phyloP scores from a whole-genome alignment of 1,140 invertebrate species.

The Drosophila novamexicana region DNA sequence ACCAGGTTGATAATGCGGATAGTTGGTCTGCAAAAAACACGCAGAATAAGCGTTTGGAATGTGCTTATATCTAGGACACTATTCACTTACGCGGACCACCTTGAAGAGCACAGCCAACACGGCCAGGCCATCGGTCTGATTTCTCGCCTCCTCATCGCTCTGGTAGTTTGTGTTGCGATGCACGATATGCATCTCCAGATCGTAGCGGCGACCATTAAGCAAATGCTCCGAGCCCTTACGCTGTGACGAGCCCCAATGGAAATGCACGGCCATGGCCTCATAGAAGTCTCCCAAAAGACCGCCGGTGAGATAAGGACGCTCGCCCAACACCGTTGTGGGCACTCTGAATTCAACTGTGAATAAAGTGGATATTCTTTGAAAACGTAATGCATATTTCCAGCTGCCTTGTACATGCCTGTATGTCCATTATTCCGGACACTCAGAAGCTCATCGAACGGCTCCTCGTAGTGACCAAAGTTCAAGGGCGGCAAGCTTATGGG shows the following conservation, averaged over 20 bases:
- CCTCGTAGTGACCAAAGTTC: slow-evolving; percentile 53
- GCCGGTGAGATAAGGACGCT: slow-evolving; percentile 54
- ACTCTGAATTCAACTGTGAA: slow-evolving; percentile 55
- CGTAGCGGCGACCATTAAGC: slow-evolving; percentile 86
- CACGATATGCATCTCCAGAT: slow-evolving; percentile 94
- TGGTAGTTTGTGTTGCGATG: slow-evolving; percentile 92
- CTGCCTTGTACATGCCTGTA: slow-evolving; percentile 34
- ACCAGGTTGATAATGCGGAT: slow-evolving; percentile 50
- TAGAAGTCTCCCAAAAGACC: slow-evolving; percentile 77
- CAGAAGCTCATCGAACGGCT: slow-evolving; percentile 53
- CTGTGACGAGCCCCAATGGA: slow-evolving; percentile 86
- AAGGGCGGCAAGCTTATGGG: slow-evolving; percentile 54
- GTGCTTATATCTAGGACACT: not conserved
- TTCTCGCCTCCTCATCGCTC: slow-evolving; percentile 87
- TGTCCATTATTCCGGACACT: slow-evolving; percentile 63
- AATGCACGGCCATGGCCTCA: slow-evolving; percentile 85
- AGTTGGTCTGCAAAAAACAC: slow-evolving; percentile 19
- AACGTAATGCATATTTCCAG: not conserved
- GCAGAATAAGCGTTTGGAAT: not conserved
- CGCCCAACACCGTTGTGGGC: slow-evolving; percentile 50
- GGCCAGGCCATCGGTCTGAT: slow-evolving; percentile 89
- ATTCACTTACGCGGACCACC: slow-evolving; percentile 85
- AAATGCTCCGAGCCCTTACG: slow-evolving; percentile 85
- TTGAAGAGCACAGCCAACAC: slow-evolving; percentile 93
- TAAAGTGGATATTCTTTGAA: not conserved